Percentiles rank a stretch among this genome's conserved stretches.
These are phyloP conservation scores for Tachysurus fulvidraco DNA, from an alignment of 2,113 vertebrate species.

Conservation along the genomic window DNA sequence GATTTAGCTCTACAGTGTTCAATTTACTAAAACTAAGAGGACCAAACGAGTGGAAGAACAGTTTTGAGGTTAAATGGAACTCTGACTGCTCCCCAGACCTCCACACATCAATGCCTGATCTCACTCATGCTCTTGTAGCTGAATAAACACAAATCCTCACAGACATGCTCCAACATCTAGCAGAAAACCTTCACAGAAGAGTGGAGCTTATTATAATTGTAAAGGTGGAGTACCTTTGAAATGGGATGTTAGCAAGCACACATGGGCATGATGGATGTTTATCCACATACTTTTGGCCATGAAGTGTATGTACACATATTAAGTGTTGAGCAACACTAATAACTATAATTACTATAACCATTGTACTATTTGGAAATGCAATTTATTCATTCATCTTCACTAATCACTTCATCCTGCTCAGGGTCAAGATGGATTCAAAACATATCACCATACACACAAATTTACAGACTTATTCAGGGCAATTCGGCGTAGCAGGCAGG, in stretches of 20 bases:
- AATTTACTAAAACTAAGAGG: neutral
- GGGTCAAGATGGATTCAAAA: too few relatives aligned
- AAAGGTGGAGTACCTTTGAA: neutral
- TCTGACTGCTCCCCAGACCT: neutral
- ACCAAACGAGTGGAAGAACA: neutral
- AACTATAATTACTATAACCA: constrained; percentile 90
- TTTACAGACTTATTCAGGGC: neutral
- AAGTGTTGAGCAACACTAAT: constrained; percentile 81
- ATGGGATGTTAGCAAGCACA: neutral
- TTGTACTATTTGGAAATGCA: constrained; percentile 83
- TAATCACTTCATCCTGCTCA: neutral
- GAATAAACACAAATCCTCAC: neutral
- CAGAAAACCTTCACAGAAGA: neutral
- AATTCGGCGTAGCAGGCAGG: neutral
- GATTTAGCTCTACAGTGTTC: neutral
- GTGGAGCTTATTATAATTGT: neutral
- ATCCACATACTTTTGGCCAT: neutral
- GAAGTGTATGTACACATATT: constrained; percentile 65
- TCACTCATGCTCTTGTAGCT: neutral
- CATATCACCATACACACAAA: neutral
- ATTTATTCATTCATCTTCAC: neutral
- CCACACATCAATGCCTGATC: neutral
- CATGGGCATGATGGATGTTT: neutral
- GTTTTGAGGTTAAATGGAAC: constrained; percentile 67
- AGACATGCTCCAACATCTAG: neutral